These are phyloP conservation scores for Belgica antarctica DNA, from an alignment of 2,888 invertebrate species.

Conservation along the genomic window DNA sequence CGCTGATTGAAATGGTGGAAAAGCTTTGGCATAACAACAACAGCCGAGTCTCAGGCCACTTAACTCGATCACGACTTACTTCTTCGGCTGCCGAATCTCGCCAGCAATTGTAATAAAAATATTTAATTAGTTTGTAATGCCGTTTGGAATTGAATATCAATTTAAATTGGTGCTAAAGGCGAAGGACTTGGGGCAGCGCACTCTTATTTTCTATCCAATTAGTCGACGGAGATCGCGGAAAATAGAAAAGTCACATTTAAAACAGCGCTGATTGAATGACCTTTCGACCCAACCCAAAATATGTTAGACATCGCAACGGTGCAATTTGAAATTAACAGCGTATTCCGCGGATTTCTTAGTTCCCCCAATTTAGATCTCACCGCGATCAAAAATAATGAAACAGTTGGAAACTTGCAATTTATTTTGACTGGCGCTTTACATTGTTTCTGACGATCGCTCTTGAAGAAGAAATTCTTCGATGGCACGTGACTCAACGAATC, in stretches of 20 bases:
- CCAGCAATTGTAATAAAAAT: slow-evolving; percentile 21
- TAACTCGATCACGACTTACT: slow-evolving; percentile 22
- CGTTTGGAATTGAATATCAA: slow-evolving; percentile 22
- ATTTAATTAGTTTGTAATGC: slow-evolving; percentile 39
- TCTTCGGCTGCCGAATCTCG: background rate
- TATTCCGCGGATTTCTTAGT: background rate
- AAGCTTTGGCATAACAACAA: background rate
- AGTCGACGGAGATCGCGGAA: background rate
- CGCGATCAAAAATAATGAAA: slow-evolving; percentile 2
- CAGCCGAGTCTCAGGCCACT: background rate
- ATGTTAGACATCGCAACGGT: background rate
- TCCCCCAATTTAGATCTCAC: slow-evolving; percentile 12
- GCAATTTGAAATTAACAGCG: background rate
- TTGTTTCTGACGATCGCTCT: background rate
- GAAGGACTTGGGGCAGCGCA: slow-evolving; percentile 20
- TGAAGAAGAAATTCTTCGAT: slow-evolving; percentile 12
- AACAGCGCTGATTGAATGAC: background rate
- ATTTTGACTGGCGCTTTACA: background rate
- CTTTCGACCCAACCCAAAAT: slow-evolving; percentile 24
- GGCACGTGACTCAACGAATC: background rate
- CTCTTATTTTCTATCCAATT: background rate
- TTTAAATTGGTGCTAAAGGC: slow-evolving; percentile 39
- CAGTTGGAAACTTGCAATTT: slow-evolving; percentile 3
- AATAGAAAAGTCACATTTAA: background rate
- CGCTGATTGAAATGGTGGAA: no score